phyloP scores from a whole-genome alignment of 2,113 vertebrate genomes.

The Pseudorectes ferrugineus region DNA sequence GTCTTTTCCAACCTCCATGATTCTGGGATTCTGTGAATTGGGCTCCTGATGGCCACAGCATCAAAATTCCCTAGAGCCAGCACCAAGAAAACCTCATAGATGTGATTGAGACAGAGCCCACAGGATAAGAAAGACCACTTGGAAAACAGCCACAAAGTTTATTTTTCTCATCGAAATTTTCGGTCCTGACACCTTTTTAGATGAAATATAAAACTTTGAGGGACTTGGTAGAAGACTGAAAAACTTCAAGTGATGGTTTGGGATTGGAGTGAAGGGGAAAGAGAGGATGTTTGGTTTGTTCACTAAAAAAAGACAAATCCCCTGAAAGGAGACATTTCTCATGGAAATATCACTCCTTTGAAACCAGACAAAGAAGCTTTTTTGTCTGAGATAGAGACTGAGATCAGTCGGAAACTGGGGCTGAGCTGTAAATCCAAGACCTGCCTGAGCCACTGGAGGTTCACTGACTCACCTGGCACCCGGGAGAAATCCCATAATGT shows the following conservation, averaged over 20 bases:
- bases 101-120: not conserved
- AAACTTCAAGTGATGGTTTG: not conserved
- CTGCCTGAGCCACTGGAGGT: not conserved
- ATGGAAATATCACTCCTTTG: not conserved
- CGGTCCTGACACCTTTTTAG: not conserved
- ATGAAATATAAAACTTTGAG: not conserved
- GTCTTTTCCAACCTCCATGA: not conserved
- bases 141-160: rapidly evolving
- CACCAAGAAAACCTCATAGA: not conserved
- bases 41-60: not conserved
- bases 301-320: constrained; percentile 8
- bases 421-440: not conserved
- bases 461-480: not conserved
- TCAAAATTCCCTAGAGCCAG: not conserved
- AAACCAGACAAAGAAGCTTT: not conserved
- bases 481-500: not conserved
- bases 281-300: not conserved
- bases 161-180: not conserved
- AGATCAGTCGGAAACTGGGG: not conserved
- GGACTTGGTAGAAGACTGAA: not conserved
- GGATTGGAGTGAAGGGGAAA: not conserved
- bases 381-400: not conserved
- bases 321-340: constrained; percentile 17
- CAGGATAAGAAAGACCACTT: rapidly evolving
- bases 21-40: not conserved